Conservation (phyloP, 1,140 invertebrate species). For the Drosophila bipectinata region DNA sequence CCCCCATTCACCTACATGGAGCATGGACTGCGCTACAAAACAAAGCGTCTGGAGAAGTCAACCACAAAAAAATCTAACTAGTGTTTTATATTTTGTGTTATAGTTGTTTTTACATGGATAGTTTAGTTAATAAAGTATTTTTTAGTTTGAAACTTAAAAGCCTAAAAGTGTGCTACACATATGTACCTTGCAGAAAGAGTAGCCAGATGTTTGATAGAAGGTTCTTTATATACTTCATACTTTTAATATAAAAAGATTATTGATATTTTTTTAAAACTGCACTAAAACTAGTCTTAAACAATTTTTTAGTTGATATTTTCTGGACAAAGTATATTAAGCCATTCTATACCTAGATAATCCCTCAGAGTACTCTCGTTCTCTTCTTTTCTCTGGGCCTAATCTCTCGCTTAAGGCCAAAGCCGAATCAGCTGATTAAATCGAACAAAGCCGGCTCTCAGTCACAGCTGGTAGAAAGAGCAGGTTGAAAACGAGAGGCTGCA, state of each 20-base stretch:
- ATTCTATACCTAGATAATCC: background rate
- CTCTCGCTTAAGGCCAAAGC: constrained; percentile 13
- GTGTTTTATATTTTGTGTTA: background rate
- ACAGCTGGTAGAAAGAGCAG: constrained; percentile 1
- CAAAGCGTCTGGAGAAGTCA: constrained; percentile 16
- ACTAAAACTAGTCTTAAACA: no score
- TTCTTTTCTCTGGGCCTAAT: background rate
- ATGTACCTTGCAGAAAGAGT: background rate
- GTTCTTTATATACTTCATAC: no score
- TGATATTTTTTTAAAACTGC: no score
- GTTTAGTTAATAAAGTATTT: constrained; percentile 40
- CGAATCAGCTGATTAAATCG: constrained; percentile 41
- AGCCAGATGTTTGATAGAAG: constrained; percentile 1
- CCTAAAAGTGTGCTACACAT: constrained; percentile 35
- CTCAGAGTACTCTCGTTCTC: background rate
- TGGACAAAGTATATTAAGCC: background rate
- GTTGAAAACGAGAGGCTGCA: constrained; percentile 14
- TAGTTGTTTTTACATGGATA: constrained; percentile 31
- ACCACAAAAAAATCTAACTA: constrained; percentile 7
- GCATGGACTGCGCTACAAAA: constrained; percentile 67
- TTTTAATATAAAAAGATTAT: no score
- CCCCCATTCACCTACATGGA: constrained; percentile 79
- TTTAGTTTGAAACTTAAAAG: background rate
- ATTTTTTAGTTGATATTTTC: no score
- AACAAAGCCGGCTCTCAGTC: constrained; percentile 28